Conservation (phyloP, 2,113 vertebrate species). For the Anarrhichthys ocellatus region DNA sequence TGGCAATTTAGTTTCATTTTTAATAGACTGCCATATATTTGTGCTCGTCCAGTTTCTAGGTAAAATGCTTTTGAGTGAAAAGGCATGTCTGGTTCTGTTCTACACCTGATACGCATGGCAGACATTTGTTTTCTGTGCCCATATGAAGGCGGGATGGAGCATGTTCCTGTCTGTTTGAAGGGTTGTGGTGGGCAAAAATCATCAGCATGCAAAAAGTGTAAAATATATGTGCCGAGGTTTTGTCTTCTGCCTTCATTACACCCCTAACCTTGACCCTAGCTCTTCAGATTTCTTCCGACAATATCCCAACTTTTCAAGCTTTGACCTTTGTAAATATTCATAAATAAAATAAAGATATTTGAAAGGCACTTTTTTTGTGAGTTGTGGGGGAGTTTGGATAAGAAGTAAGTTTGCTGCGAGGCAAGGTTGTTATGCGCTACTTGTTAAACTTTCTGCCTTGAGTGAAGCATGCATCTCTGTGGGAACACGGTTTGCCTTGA, state of each 20-base stretch:
- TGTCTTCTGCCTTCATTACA: slow-evolving; percentile 60
- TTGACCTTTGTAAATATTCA: slow-evolving; percentile 75
- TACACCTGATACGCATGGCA: slow-evolving; percentile 33
- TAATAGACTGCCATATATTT: slow-evolving; percentile 22
- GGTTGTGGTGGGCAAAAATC: slow-evolving; percentile 45
- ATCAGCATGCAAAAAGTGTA: slow-evolving; percentile 54
- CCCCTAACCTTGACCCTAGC: slow-evolving; percentile 55
- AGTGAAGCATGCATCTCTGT: slow-evolving; percentile 20
- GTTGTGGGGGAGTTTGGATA: slow-evolving; percentile 17
- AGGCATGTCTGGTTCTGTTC: background rate
- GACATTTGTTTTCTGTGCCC: slow-evolving; percentile 21
- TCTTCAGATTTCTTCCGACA: slow-evolving; percentile 58
- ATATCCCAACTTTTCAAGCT: slow-evolving; percentile 62
- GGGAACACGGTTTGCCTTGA: slow-evolving; percentile 51
- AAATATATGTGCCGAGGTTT: slow-evolving; percentile 43
- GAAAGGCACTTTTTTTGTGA: slow-evolving; percentile 18
- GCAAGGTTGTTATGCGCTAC: slow-evolving; percentile 38
- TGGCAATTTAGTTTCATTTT: slow-evolving; percentile 49
- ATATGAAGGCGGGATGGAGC: slow-evolving; percentile 7
- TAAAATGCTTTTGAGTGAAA: slow-evolving; percentile 12
- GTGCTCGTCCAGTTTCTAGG: slow-evolving; percentile 2
- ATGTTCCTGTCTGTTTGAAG: slow-evolving; percentile 30
- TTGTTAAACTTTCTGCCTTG: slow-evolving; percentile 48
- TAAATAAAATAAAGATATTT: slow-evolving; percentile 60
- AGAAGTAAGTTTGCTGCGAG: slow-evolving; percentile 31